Evolutionary conservation across 2,113 vertebrate genomes (phyloP), one percentile per base, ranked within the genome.

Genomic region (Pipa parva): DNA sequence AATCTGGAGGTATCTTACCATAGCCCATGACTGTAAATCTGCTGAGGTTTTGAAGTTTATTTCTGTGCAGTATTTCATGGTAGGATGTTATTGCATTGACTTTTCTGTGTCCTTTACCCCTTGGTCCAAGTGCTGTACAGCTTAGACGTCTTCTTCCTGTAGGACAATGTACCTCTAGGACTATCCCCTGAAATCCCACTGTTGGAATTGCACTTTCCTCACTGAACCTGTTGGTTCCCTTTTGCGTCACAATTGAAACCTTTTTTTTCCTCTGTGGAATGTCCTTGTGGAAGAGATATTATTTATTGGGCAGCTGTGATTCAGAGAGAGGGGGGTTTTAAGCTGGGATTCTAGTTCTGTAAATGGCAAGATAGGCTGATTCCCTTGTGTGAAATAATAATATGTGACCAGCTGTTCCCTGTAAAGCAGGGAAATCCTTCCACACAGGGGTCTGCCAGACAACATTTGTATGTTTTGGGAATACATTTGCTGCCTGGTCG

Each of bases 351-450:
- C 27, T 26, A 31, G 27, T 45, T 12, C 42, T 15, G 59, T 48
- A 28, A 48, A 61, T 26, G 27, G 25, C 10, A 15, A 37, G 46
- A 13, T 15, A n/a, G 28, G 13, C 63, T 18, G 39, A 18, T n/a
- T 36, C 64, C 39, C 42, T 28, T 18, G 39, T 17, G 28, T 18
- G 28, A 22, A 25, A n/a, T 67, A 25, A n/a, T 67, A 46, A 67
- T 24, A 63, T 48, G 22, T n/a, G 22, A 42, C 64, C 64, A 67
- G 64, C 63, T 57, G 61, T 52, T 63, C 61, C 11, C 61, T 52
- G 63, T 29, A 58, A 58, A 33, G 39, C 42, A 17, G 55, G 55
- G 52, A 46, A 67, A 58, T 58, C 63, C 63, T 67, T 15, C 2
- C 20, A 22, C 29, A 20, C 55, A 13, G 18, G 8, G 22, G n/a